phyloP scores from a whole-genome alignment of 2,888 invertebrate genomes.

The Lobophora halterata region DNA sequence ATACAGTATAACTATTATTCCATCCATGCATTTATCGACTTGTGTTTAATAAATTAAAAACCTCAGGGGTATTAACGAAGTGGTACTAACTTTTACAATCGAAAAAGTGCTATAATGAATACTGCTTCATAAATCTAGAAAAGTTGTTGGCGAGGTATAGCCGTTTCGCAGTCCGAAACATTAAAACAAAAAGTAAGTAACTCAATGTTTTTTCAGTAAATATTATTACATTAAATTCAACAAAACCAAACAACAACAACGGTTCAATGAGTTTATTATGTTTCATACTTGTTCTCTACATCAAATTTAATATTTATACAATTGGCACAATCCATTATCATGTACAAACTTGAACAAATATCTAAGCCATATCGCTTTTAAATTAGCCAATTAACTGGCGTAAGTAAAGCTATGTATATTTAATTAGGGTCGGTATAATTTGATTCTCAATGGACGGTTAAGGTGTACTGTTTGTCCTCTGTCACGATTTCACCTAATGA shows the following conservation, averaged over 20 bases:
- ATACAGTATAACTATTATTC: too few species aligned
- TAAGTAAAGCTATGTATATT: constrained; percentile 25
- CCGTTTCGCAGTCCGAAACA: constrained; percentile 33
- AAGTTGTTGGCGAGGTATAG: constrained; percentile 22
- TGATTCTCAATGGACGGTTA: constrained; percentile 33
- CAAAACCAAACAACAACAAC: constrained; percentile 1
- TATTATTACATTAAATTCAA: constrained; percentile 24
- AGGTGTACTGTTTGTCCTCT: constrained; percentile 41
- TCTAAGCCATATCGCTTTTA: constrained; percentile 3
- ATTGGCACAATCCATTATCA: too few species aligned
- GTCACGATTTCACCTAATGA: constrained; percentile 47
- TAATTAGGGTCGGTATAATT: constrained; percentile 32
- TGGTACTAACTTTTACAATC: too few species aligned
- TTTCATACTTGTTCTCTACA: too few species aligned
- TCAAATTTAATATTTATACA: constrained; percentile 4
- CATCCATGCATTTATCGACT: too few species aligned
- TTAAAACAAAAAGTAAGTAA: constrained; percentile 25
- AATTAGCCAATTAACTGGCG: constrained; percentile 16
- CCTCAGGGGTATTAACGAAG: too few species aligned
- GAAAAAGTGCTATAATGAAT: constrained; percentile 15
- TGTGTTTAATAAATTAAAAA: too few species aligned
- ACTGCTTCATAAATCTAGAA: constrained; percentile 30
- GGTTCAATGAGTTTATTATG: constrained; percentile 1
- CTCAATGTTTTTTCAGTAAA: constrained; percentile 28
- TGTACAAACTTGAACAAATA: too few species aligned